Evolutionary conservation across 2,113 vertebrate species (phyloP).

Genomic region (Hippopotamus amphibius): DNA sequence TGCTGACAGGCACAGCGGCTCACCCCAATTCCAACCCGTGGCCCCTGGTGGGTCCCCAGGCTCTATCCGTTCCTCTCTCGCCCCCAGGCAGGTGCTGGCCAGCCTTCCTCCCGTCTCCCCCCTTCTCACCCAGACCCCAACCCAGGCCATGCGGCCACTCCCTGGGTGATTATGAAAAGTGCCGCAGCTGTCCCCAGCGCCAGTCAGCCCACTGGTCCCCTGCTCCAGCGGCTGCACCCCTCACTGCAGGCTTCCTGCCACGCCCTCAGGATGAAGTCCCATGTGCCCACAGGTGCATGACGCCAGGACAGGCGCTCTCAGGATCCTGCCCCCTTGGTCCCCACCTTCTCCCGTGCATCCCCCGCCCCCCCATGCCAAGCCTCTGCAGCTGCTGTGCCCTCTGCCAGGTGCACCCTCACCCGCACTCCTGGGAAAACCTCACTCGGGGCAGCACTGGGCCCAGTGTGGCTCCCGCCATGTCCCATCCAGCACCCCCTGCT

Average conservation of each 20-base stretch:
- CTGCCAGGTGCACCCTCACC: not conserved
- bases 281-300: rapidly evolving
- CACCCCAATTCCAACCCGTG: not conserved
- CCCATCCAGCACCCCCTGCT: not conserved
- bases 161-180: not conserved
- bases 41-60: not conserved
- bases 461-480: not conserved
- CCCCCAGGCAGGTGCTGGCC: not conserved
- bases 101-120: not conserved
- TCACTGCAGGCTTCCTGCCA: not conserved
- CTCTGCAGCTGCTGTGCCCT: not conserved
- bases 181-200: not conserved
- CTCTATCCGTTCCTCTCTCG: not conserved
- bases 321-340: not conserved
- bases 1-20: not conserved
- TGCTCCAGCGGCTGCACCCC: not conserved
- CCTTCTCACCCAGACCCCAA: not conserved
- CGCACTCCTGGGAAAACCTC: not conserved
- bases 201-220: rapidly evolving
- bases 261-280: not conserved
- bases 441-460: not conserved
- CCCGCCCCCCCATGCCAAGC: not conserved
- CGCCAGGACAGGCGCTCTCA: not conserved
- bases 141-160: not conserved
- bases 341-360: not conserved